Base-by-base conservation (phyloP, 2,797 vertebrate species). In the Triplophysa bombifrons region DNA sequence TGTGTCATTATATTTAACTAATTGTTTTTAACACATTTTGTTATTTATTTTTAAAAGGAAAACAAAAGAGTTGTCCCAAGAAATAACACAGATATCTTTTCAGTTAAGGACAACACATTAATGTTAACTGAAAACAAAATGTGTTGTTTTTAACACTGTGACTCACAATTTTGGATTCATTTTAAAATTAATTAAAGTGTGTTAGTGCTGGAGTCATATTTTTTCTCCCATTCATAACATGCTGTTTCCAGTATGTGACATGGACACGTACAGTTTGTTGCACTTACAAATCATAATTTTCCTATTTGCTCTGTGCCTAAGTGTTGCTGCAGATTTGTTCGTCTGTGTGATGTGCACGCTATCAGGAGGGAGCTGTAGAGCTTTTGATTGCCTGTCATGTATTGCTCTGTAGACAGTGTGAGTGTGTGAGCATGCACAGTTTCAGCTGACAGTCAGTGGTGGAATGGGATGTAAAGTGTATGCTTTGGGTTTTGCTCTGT, bases 391-490 rank as follows among this genome's bases (percentile, higher is more conserved):
- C 67, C 30, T 78, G 84, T 84, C 73, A 64, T 68, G 50, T 76
- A 64, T 17, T 60, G 66, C 50, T 58, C 51, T 68, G 38, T 17
- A 46, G 53, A 68, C 22, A 78, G 27, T 50, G 55, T 16, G 41
- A 66, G 64, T 30, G 50, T 58, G 66, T 71, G 55, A 46, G 30
- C 65, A 78, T 55, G 60, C 72, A 74, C 55, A 50, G 66, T 30
- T 61, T 44, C 61, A 25, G 65, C 84, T 46, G 14, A 16, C 44
- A 71, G 73, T 60, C 65, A 30, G 65, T 50, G 34, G 22, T 48
- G 38, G 65, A 80, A 81, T 75, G 61, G 69, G 55, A 82, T 84
- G 79, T 72, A 81, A 74, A 83, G 56, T 58, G 22, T 80, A 74
- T 82, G 81, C 76, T 60, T 51, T 60, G 79, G 41, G 69, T 75